phyloP scores from a whole-genome alignment of 2,888 invertebrate species.

The Bellardia bayeri region DNA sequence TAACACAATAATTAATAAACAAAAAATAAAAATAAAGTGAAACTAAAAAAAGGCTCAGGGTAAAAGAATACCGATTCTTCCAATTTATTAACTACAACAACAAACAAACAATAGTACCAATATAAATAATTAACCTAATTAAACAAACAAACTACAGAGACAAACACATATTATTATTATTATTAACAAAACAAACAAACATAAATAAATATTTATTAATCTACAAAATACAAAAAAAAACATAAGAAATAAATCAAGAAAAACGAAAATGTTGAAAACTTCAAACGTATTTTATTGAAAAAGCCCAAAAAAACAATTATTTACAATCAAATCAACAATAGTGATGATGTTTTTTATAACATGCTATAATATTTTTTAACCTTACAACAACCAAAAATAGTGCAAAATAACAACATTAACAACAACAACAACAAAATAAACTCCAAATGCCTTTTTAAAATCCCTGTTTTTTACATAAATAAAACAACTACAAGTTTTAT shows the following conservation, averaged over 20 bases:
- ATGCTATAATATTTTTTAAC: slow-evolving; percentile 65
- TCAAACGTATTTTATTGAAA: slow-evolving; percentile 48
- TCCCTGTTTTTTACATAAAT: slow-evolving; percentile 53
- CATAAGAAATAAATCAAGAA: slow-evolving; percentile 27
- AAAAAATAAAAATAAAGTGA: slow-evolving; percentile 64
- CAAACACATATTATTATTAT: slow-evolving; percentile 58
- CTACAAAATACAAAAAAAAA: slow-evolving; percentile 54
- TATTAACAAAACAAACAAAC: slow-evolving; percentile 54
- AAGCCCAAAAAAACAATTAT: slow-evolving; percentile 63
- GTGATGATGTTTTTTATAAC: slow-evolving; percentile 69
- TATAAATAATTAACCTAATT: slow-evolving; percentile 73
- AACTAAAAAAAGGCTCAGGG: slow-evolving; percentile 84
- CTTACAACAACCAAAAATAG: slow-evolving; percentile 72
- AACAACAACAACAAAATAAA: slow-evolving; percentile 19
- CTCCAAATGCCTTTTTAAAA: slow-evolving; percentile 66
- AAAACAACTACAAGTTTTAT: slow-evolving; percentile 51
- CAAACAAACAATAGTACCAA: slow-evolving; percentile 76
- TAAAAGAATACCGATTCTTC: slow-evolving; percentile 84
- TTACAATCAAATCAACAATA: slow-evolving; percentile 74
- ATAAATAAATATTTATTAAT: slow-evolving; percentile 67
- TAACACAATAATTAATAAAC: slow-evolving; percentile 66
- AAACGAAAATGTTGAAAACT: slow-evolving; percentile 49
- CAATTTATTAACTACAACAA: slow-evolving; percentile 79
- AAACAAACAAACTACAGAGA: slow-evolving; percentile 72
- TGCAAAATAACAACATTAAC: slow-evolving; percentile 69